Percentiles rank a stretch among this genome's conserved stretches.
These are phyloP conservation scores for Campoletis sonorensis DNA, from an alignment of 1,140 invertebrate species.

Conservation along the genomic window DNA sequence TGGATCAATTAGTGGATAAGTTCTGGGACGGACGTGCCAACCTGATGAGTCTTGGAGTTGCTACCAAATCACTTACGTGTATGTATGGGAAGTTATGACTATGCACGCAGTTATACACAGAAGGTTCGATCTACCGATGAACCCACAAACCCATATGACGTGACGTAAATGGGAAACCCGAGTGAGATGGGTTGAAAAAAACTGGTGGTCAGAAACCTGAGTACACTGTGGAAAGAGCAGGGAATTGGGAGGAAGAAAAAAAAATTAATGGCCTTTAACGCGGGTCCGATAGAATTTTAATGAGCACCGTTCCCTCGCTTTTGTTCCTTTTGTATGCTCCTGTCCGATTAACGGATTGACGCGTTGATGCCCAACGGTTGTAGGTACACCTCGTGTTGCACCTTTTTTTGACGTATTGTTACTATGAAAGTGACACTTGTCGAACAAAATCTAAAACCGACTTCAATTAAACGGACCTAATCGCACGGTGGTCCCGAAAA, in stretches of 20 bases:
- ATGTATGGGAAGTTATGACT: background rate
- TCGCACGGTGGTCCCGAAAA: background rate
- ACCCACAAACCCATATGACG: constrained; percentile 32
- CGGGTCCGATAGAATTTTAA: constrained; percentile 65
- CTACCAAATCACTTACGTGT: constrained; percentile 14
- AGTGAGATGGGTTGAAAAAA: constrained; percentile 28
- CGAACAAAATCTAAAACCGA: constrained; percentile 10
- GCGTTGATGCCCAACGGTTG: constrained; percentile 64
- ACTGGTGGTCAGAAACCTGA: background rate
- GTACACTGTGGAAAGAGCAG: constrained; percentile 43
- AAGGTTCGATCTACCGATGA: background rate
- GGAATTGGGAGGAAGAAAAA: background rate
- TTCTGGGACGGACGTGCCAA: constrained; percentile 23
- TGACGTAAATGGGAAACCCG: constrained; percentile 34
- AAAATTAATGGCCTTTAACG: constrained; percentile 39
- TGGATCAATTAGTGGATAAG: constrained; percentile 20
- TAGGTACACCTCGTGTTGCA: constrained; percentile 42
- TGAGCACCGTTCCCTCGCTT: constrained; percentile 61
- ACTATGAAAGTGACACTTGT: constrained; percentile 20
- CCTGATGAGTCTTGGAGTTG: background rate
- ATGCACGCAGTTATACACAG: background rate
- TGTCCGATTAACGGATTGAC: constrained; percentile 59
- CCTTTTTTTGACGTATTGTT: background rate
- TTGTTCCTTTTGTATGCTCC: constrained; percentile 22
- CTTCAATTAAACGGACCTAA: background rate